phyloP scores from a whole-genome alignment of 2,888 invertebrate genomes.

The Drosophila diplacantha region DNA sequence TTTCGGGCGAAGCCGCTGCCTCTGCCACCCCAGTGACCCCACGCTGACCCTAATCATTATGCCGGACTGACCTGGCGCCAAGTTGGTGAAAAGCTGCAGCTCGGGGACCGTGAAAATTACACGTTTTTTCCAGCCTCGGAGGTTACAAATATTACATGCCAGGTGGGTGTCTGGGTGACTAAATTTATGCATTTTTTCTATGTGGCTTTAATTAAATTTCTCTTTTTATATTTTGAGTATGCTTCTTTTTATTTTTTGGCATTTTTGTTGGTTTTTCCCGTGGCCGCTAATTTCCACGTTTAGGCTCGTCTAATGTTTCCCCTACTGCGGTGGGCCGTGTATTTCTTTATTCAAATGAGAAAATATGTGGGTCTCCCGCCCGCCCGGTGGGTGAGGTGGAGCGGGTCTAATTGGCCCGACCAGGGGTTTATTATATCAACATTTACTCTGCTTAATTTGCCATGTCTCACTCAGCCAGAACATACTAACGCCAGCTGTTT shows the following conservation, averaged over 20 bases:
- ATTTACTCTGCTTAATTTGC: slow-evolving; percentile 43
- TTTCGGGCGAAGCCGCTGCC: slow-evolving; percentile 14
- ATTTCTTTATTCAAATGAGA: slow-evolving; percentile 61
- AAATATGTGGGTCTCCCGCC: slow-evolving; percentile 52
- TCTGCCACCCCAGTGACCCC: slow-evolving; percentile 17
- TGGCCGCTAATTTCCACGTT: slow-evolving; percentile 66
- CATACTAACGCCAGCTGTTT: slow-evolving; percentile 30
- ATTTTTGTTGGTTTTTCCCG: slow-evolving; percentile 27
- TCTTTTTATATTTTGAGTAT: slow-evolving; percentile 44
- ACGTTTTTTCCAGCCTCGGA: slow-evolving; percentile 49
- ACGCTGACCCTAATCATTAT: slow-evolving; percentile 68
- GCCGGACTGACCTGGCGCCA: slow-evolving; percentile 48
- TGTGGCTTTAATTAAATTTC: slow-evolving; percentile 70
- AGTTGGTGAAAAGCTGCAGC: slow-evolving; percentile 55
- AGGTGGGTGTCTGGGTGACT: slow-evolving; percentile 43
- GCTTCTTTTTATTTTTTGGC: slow-evolving; percentile 7
- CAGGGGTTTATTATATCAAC: slow-evolving; percentile 65
- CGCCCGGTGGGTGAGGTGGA: slow-evolving; percentile 18
- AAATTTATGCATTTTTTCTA: slow-evolving; percentile 64
- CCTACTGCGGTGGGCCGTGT: slow-evolving; percentile 39
- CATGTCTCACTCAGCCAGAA: slow-evolving; percentile 55
- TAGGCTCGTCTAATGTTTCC: slow-evolving; percentile 65
- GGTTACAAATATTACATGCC: slow-evolving; percentile 62
- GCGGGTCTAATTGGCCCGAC: slow-evolving; percentile 52
- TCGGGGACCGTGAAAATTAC: slow-evolving; percentile 68